Conservation (phyloP, 2,888 invertebrate genomes). For the Brachypalpus laphriformis region DNA sequence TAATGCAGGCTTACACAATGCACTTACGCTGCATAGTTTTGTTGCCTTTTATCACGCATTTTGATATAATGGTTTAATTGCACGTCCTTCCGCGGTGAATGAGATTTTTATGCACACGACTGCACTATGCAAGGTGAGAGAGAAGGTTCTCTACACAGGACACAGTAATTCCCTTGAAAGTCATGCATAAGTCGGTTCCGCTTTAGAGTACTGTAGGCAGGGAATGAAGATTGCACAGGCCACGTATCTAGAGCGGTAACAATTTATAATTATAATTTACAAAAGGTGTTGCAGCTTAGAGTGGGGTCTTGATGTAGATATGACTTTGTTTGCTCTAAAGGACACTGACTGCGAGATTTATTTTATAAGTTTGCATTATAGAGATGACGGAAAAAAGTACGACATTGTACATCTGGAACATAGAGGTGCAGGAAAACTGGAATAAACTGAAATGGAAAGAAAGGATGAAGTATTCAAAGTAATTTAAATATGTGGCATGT, state of each 20-base stretch:
- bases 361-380: not conserved
- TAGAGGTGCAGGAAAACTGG: not conserved
- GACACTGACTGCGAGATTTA: constrained; percentile 26
- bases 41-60: constrained; percentile 38
- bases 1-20: constrained; percentile 14
- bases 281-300: constrained; percentile 34
- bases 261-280: constrained; percentile 63
- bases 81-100: constrained; percentile 34
- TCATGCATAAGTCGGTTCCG: constrained; percentile 16
- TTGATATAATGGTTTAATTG: constrained; percentile 63
- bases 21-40: not conserved
- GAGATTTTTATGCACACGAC: constrained; percentile 51
- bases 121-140: constrained; percentile 8
- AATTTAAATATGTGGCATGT: not conserved
- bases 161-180: not conserved
- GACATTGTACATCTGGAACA: not conserved
- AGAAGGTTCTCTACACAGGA: not conserved
- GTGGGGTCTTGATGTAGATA: not conserved
- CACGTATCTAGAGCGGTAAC: constrained; percentile 25
- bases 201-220: not conserved
- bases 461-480: not conserved
- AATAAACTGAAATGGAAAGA: not conserved
- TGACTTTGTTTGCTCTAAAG: constrained; percentile 6
- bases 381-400: not conserved
- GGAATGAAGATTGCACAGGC: constrained; percentile 5